phyloP scores from a whole-genome alignment of 1,140 invertebrate species.

The Drosophila lacertosa region DNA sequence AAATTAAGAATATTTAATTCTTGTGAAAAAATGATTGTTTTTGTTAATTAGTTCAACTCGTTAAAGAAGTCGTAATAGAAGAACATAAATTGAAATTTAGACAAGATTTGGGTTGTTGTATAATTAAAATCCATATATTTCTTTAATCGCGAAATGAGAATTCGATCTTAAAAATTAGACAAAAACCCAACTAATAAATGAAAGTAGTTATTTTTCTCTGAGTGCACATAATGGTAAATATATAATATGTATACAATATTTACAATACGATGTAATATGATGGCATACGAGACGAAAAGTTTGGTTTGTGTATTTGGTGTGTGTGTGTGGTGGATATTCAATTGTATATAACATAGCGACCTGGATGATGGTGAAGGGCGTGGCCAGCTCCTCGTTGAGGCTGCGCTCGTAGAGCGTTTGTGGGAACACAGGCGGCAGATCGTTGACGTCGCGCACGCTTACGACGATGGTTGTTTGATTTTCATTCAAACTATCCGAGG shows the following conservation, averaged over 20 bases:
- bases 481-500: slow-evolving; percentile 93
- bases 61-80: no score
- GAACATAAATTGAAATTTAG: no score
- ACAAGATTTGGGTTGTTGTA: no score
- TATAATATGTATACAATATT: slow-evolving; percentile 25
- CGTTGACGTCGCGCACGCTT: slow-evolving; percentile 91
- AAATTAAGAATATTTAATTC: no score
- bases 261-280: slow-evolving; percentile 19
- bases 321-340: slow-evolving; percentile 9
- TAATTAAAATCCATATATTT: no score
- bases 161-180: no score
- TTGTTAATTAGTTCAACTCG: no score
- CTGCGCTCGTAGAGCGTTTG: slow-evolving; percentile 88
- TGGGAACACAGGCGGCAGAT: slow-evolving; percentile 91
- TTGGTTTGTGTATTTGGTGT: no score
- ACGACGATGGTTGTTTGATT: slow-evolving; percentile 92
- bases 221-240: slow-evolving; percentile 9
- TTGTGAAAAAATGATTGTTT: no score
- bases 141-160: no score
- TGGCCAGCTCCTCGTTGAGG: slow-evolving; percentile 88
- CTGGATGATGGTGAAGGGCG: slow-evolving; percentile 88
- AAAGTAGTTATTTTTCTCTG: not conserved
- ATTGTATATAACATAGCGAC: slow-evolving; percentile 83
- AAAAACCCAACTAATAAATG: no score
- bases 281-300: slow-evolving; percentile 29